Evolutionary conservation across 2,797 vertebrate species (phyloP), one percentile per base, ranked within the genome.

Genomic region (Scolopax rusticola): DNA sequence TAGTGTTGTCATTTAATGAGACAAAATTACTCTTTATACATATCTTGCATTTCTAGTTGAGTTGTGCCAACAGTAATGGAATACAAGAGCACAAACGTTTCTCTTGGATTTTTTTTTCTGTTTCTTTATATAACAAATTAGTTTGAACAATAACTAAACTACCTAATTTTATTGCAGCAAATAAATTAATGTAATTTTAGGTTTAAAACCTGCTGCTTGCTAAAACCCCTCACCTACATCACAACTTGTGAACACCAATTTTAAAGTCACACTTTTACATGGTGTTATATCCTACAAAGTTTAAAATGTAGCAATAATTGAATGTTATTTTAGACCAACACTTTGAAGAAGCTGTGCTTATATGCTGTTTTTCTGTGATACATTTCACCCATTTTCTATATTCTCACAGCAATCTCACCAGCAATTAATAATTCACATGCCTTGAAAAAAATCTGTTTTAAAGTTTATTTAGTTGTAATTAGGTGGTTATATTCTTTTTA

Each of bases 1-100:
- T 89, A 97, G 91, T 96, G 96, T 97, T 98, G 98, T 97, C 97
- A 97, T 97, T 97, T 99, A 99, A 99, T 98, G 98, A 99, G 98
- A 97, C 98, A 97, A 98, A 99, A 99, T 98, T 98, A 98, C 98
- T 98, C 97, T 97, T 97, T 96, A 96, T 97, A 98, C 97, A 94
- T 95, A 97, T 97, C 94, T 97, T 96, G 97, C 97, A 93, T 98
- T 98, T 97, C 97, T 97, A 95, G 97, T 50, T 80, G 76, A 59
- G 43, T 74, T 84, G 96, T 81, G 30, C 70, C 76, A 78, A 81
- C 81, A 73, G 56, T n/a, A 82, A 87, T 67, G 32, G 82, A 89
- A 27, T 76, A 47, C 53, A 53, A 40, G 41, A 76, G 70, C 20
- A 40, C 2, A 5, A 68, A 78, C 21, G 5, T 17, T 73, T 59